These are phyloP conservation scores for Syngnathus floridae DNA, from an alignment of 2,113 vertebrate genomes.

Conservation along the genomic window DNA sequence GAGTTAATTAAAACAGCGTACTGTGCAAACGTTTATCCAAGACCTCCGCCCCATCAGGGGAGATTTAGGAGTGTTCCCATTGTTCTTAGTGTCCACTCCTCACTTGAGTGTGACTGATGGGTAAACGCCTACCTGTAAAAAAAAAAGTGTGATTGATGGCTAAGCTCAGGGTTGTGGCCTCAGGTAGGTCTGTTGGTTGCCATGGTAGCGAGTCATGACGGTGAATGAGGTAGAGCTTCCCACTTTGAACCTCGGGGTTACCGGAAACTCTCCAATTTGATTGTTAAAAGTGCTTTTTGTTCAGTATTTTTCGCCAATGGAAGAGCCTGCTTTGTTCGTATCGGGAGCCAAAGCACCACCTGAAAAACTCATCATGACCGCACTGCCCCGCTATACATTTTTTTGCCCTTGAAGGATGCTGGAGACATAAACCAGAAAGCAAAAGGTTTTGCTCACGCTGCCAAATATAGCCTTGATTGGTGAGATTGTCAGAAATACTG, in stretches of 20 bases:
- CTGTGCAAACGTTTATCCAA: constrained; percentile 65
- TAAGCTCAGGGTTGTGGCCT: constrained; percentile 45
- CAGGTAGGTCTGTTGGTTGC: constrained; percentile 37
- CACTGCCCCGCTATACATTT: constrained; percentile 28
- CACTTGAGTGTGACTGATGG: constrained; percentile 61
- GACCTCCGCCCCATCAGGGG: constrained; percentile 42
- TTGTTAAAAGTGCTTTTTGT: constrained; percentile 8
- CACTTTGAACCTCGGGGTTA: constrained; percentile 21
- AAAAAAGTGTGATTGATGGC: constrained; percentile 58
- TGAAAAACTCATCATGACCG: constrained; percentile 52
- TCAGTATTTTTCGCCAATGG: constrained; percentile 4
- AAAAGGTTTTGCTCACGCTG: constrained; percentile 12
- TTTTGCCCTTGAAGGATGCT: constrained; percentile 30
- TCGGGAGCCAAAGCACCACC: constrained; percentile 23
- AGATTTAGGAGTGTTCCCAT: constrained; percentile 55
- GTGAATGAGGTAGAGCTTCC: constrained; percentile 14
- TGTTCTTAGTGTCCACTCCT: constrained; percentile 52
- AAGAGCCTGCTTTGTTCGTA: constrained; percentile 9
- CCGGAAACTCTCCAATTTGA: constrained; percentile 4
- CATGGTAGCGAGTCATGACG: constrained; percentile 14
- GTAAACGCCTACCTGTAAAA: constrained; percentile 61
- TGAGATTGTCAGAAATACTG: constrained; percentile 20
- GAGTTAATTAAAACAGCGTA: constrained; percentile 58
- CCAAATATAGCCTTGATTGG: not conserved
- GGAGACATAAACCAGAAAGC: constrained; percentile 30